Evolutionary conservation across 2,797 vertebrate species (phyloP).

Genomic region (Acestrorhynchus altus): DNA sequence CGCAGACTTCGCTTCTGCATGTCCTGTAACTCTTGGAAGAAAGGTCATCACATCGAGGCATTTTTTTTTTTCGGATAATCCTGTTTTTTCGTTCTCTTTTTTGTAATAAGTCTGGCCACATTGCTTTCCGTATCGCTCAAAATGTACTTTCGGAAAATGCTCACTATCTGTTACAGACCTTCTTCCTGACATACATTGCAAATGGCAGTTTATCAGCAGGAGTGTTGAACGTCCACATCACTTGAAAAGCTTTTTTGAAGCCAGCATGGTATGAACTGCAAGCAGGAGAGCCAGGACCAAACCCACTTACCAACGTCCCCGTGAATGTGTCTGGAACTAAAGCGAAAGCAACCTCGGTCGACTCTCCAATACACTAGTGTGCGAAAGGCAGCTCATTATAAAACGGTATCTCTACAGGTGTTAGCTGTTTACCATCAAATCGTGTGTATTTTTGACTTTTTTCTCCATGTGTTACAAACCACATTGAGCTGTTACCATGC

Average conservation of each 20-base stretch:
- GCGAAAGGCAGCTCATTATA: conserved; percentile 30
- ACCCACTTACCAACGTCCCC: conserved; percentile 2
- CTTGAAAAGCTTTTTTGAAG: conserved; percentile 36
- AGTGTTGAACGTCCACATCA: conserved; percentile 19
- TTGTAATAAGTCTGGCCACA: conserved; percentile 13
- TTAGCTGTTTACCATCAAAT: conserved; percentile 36
- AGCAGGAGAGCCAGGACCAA: conserved; percentile 16
- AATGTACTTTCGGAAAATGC: conserved; percentile 14
- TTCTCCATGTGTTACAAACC: conserved; percentile 22
- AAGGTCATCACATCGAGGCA: conserved; percentile 18
- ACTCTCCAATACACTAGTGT: conserved; percentile 5
- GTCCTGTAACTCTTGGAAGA: conserved; percentile 14
- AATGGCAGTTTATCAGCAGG: conserved; percentile 32
- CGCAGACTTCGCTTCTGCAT: neutral
- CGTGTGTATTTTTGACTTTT: conserved; percentile 31
- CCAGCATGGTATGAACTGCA: conserved; percentile 2
- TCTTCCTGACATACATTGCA: conserved; percentile 3
- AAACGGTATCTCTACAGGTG: conserved; percentile 32
- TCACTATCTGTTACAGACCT: conserved; percentile 15
- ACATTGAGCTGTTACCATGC: conserved; percentile 2
- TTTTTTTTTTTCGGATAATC: conserved; percentile 39
- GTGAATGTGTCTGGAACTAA: conserved; percentile 25
- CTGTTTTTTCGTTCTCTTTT: conserved; percentile 2
- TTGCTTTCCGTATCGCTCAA: conserved; percentile 25
- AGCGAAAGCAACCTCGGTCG: neutral